Conservation (phyloP, 1,140 invertebrate genomes). For the Brachionus sp. region DNA sequence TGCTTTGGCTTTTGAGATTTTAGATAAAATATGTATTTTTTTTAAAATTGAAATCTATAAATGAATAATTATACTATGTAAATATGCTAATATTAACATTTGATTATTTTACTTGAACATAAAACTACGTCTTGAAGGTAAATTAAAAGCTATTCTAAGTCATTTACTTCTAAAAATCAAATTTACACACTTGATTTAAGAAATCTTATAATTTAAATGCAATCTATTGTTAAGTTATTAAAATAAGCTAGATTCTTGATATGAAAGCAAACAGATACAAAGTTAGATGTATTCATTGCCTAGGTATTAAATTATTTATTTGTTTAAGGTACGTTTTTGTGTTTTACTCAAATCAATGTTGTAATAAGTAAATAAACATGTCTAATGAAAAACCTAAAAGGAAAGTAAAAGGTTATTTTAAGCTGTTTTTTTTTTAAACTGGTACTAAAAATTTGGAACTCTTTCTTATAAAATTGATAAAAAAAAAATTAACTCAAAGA, state of each 20-base stretch:
- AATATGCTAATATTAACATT: background rate
- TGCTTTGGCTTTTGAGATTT: background rate
- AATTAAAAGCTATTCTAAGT: background rate
- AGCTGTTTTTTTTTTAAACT: no score
- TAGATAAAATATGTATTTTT: background rate
- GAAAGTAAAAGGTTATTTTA: no score
- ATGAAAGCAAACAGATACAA: background rate
- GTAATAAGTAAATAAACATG: background rate
- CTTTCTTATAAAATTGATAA: no score
- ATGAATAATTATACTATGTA: background rate
- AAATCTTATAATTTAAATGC: no score
- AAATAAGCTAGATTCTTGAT: background rate
- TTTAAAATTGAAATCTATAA: background rate
- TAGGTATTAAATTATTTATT: background rate
- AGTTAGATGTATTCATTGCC: background rate
- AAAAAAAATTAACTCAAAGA: no score
- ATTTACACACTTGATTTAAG: no score
- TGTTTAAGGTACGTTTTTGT: background rate
- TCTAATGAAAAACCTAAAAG: background rate
- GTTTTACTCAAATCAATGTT: background rate
- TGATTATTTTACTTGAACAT: background rate
- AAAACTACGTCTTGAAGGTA: background rate
- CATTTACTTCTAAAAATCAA: background rate
- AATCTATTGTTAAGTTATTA: background rate
- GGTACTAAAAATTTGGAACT: no score